Evolutionary conservation across 2,888 invertebrate species (phyloP).

Genomic region (Lasioglossum morio): DNA sequence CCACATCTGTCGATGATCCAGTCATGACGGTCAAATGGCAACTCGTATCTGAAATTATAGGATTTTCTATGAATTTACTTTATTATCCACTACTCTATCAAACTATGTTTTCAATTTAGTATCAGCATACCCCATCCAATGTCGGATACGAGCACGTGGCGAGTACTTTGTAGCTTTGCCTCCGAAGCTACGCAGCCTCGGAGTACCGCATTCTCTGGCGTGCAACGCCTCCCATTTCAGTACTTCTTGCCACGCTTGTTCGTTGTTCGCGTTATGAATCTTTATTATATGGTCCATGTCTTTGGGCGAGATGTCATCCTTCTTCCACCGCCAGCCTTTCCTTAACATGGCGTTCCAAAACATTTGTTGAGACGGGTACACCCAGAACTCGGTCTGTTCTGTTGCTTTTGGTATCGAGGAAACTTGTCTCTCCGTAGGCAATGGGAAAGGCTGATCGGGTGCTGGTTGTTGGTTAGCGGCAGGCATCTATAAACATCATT

Average conservation of each 20-base stretch:
- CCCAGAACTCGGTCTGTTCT: constrained; percentile 94
- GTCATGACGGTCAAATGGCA: constrained; percentile 99
- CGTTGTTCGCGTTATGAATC: constrained; percentile 99
- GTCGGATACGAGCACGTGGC: constrained; percentile 95
- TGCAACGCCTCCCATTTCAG: constrained; percentile 99
- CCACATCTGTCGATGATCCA: constrained; percentile 99
- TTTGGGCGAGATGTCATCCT: constrained; percentile 92
- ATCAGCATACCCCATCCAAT: constrained; percentile 90
- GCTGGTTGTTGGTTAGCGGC: constrained; percentile 98
- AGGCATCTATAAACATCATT: constrained; percentile 90
- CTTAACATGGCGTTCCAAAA: constrained; percentile 99
- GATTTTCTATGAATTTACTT: neutral
- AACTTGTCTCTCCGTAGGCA: constrained; percentile 93
- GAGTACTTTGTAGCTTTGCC: constrained; percentile 97
- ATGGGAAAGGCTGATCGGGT: constrained; percentile 96
- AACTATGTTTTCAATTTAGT: neutral
- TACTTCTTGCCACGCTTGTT: constrained; percentile 98
- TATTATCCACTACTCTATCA: neutral
- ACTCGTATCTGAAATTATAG: constrained; percentile 91
- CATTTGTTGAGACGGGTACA: constrained; percentile 99
- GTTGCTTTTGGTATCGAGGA: constrained; percentile 94
- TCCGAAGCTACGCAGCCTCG: constrained; percentile 96
- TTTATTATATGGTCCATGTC: constrained; percentile 99
- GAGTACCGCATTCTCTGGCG: constrained; percentile 94
- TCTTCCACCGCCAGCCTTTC: constrained; percentile 98